Evolutionary conservation across 1,140 invertebrate genomes (phyloP), one percentile per base, ranked within the genome.

Genomic region (Acromyrmex echinatior): DNA sequence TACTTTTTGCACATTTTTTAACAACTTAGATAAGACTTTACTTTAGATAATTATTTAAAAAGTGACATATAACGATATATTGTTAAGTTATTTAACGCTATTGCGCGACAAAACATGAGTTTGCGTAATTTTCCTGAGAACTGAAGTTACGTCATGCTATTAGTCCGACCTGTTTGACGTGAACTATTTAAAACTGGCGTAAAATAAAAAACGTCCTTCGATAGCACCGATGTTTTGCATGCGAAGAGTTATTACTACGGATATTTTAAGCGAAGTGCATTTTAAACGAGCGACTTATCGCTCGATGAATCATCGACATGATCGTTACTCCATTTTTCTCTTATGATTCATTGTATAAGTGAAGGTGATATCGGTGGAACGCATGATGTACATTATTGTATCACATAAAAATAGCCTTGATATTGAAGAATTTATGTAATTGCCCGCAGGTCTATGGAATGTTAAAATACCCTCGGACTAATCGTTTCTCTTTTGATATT

Each of bases 251-350:
- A 74, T 63, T 84, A 63, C 35, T 16, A 2, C 16, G 25, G 16
- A 49, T 84, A 51, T 62, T 84, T 84, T 84, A 62, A 74, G 53
- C 53, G 7, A 10, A 74, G n/a, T 35, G 70, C 28, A 74, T 74
- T 82, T 82, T 82, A 84, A 84, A 76, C 56, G 58, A 84, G 45
- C 39, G 70, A 84, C 68, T 84, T 84, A 84, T 84, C 80, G 56
- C 25, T 18, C 28, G 80, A 76, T 76, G 70, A 84, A 84, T 84
- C 80, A 84, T 76, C 56, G 80, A 74, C 56, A 25, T 7, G 56
- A 35, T 49, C 80, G 80, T 82, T 82, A 82, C 39, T 62, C 70
- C 9, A 84, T 84, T 84, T 84, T 63, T 84, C 45, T 14, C n/a
- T 16, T 14, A 63, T 84, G 70, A 76, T 76, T 84, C 70, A 76